A percentile compares a stretch with the other conserved stretches of the same genome.
Conservation (phyloP, 2,888 invertebrate species). For the Ichneumoninae sp. region DNA sequence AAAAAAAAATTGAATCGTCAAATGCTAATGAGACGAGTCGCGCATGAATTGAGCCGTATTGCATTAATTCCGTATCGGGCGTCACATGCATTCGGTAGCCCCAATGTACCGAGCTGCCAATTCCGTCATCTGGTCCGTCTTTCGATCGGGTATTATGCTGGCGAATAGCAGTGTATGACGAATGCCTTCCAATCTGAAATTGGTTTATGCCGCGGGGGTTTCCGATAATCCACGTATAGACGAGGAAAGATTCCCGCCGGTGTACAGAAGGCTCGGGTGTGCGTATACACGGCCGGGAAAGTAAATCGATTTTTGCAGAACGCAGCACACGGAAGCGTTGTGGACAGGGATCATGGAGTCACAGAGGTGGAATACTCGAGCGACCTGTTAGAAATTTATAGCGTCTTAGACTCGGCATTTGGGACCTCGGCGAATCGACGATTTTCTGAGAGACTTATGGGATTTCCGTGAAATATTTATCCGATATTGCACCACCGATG, state of each 20-base stretch:
- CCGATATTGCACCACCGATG: constrained; percentile 3
- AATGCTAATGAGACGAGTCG: neutral
- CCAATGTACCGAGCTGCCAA: neutral
- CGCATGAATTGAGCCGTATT: neutral
- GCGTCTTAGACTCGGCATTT: neutral
- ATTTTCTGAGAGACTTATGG: neutral
- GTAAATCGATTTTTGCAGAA: constrained; percentile 33
- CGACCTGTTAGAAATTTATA: constrained; percentile 11
- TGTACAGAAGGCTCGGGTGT: neutral
- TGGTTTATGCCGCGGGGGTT: constrained; percentile 11
- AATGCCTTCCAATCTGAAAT: constrained; percentile 19
- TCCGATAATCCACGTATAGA: constrained; percentile 23
- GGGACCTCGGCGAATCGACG: neutral
- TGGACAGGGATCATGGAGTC: neutral
- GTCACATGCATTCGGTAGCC: neutral
- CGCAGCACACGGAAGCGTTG: neutral
- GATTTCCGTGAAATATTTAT: constrained; percentile 15
- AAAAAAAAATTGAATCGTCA: neutral
- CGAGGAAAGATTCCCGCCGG: constrained; percentile 13
- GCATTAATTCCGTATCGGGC: neutral
- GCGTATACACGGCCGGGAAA: neutral
- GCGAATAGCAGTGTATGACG: neutral
- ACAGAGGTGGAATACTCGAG: constrained; percentile 22
- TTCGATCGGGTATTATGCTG: neutral
- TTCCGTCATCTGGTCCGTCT: neutral